phyloP scores from a whole-genome alignment of 2,113 vertebrate genomes.

The Cyanoliseus patagonus region DNA sequence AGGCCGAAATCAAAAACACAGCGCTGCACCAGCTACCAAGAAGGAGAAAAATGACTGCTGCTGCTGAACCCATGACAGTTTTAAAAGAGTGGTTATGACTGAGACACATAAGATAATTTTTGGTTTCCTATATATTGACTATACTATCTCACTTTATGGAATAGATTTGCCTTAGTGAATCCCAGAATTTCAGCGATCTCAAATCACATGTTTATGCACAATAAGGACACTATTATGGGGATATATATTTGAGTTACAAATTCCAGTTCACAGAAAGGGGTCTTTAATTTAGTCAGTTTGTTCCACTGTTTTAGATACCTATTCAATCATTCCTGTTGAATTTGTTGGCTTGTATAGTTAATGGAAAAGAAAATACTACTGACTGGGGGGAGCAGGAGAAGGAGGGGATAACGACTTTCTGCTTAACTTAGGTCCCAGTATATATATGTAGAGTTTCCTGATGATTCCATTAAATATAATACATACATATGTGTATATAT shows the following conservation, averaged over 20 bases:
- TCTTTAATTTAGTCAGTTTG: background rate
- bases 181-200: background rate
- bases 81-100: background rate
- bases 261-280: background rate
- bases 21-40: too few relatives aligned
- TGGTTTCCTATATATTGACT: background rate
- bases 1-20: too few relatives aligned
- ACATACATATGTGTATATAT: background rate
- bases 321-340: background rate
- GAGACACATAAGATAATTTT: background rate
- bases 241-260: background rate
- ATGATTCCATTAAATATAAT: background rate
- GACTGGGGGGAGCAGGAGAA: rapidly evolving
- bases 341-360: background rate
- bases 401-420: background rate
- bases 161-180: background rate
- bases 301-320: background rate
- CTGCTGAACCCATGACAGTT: background rate
- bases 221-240: background rate
- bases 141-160: background rate
- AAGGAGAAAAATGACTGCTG: too few relatives aligned
- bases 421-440: background rate
- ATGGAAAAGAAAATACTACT: background rate
- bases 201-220: background rate
- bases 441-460: background rate